Conservation (phyloP, 1,140 invertebrate genomes). For the Gryon sp. region DNA sequence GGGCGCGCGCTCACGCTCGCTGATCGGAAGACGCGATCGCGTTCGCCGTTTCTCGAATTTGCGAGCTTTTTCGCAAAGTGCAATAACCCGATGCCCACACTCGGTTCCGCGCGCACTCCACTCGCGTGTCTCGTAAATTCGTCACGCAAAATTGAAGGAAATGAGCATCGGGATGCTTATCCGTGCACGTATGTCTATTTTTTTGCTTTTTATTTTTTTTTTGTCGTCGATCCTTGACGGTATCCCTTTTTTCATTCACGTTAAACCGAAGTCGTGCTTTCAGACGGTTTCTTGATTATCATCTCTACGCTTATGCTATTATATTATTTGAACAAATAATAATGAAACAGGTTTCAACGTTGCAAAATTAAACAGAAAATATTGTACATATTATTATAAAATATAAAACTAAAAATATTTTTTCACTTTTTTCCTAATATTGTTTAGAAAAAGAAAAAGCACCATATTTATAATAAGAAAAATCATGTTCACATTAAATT, state of each 20-base stretch:
- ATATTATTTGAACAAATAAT: no score
- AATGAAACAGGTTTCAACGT: no score
- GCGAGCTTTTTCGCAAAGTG: slow-evolving; percentile 43
- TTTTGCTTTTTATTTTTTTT: slow-evolving; percentile 25
- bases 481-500: no score
- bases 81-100: slow-evolving; percentile 36
- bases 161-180: slow-evolving; percentile 21
- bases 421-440: no score
- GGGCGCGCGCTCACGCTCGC: not conserved
- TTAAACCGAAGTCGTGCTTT: slow-evolving; percentile 24
- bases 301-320: slow-evolving; percentile 1
- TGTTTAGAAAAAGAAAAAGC: no score
- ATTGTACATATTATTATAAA: no score
- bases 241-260: slow-evolving; percentile 43
- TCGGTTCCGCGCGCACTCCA: not conserved
- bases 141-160: slow-evolving; percentile 60
- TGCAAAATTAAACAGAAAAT: no score
- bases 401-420: no score
- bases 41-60: slow-evolving; percentile 28
- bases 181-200: slow-evolving; percentile 24
- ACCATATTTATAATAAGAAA: no score
- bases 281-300: slow-evolving; percentile 19
- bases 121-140: slow-evolving; percentile 62
- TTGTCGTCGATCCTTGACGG: no score
- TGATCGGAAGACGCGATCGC: slow-evolving; percentile 45